Conservation (phyloP, 2,113 vertebrate species). For the Sebastes fasciatus region DNA sequence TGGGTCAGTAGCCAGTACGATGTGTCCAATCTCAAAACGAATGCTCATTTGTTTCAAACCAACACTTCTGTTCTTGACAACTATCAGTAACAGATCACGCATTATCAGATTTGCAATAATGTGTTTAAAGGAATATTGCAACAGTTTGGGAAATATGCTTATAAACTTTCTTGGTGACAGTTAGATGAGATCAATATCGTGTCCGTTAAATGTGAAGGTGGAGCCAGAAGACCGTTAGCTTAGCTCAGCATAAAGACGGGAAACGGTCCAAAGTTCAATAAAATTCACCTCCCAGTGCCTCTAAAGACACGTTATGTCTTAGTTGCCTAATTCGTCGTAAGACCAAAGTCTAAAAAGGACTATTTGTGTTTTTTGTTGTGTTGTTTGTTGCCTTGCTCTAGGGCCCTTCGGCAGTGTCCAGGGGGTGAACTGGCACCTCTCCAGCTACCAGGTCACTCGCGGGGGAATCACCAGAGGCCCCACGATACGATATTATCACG, state of each 20-base stretch:
- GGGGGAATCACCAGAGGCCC: too few species aligned
- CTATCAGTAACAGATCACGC: not conserved
- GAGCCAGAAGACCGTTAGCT: not conserved
- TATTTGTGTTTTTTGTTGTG: not conserved
- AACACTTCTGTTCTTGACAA: not conserved
- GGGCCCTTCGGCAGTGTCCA: not conserved
- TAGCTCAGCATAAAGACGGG: not conserved
- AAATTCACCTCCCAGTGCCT: not conserved
- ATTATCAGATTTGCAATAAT: not conserved
- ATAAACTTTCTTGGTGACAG: not conserved
- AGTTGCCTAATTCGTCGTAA: not conserved
- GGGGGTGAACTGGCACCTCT: slow-evolving; percentile 2
- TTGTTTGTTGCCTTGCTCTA: not conserved
- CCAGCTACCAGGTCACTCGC: not conserved
- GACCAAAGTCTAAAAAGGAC: not conserved
- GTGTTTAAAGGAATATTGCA: not conserved
- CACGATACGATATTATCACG: too few species aligned
- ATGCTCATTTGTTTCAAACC: not conserved
- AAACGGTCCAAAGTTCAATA: too few species aligned
- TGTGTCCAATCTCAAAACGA: not conserved
- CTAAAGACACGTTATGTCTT: not conserved
- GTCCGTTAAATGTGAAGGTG: not conserved
- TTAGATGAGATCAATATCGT: not conserved
- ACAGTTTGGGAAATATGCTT: not conserved
- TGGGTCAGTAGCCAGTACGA: not conserved